Conservation (phyloP, 1,140 invertebrate genomes). For the Nautilus pompilius region DNA sequence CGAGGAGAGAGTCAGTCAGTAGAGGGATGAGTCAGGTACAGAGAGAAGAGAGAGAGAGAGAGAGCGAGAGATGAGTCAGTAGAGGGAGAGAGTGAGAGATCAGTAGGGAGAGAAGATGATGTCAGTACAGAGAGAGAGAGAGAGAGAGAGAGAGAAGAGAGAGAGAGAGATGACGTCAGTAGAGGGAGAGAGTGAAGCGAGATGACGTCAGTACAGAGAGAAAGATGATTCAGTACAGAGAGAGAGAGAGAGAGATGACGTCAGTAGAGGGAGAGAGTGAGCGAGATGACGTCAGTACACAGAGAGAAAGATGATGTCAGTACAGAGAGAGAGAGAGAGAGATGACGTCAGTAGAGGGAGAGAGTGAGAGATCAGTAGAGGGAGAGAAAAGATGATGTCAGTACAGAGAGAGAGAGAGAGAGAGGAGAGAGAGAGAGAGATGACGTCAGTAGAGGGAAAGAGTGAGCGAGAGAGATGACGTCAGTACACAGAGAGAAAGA, state of each 20-base stretch:
- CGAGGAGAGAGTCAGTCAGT: neutral
- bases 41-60: neutral
- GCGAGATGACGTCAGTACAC: neutral
- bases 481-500: neutral
- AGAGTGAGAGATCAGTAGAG: neutral
- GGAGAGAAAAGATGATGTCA: neutral
- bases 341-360: neutral
- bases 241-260: neutral
- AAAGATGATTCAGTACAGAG: neutral
- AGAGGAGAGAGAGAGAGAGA: neutral
- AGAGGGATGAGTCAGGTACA: neutral
- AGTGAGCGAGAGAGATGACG: neutral
- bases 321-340: neutral
- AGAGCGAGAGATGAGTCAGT: neutral
- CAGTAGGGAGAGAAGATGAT: neutral
- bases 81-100: neutral
- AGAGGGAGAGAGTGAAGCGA: neutral
- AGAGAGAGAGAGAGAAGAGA: constrained; percentile 1
- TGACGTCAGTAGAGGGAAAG: neutral
- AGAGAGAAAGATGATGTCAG: constrained; percentile 1
- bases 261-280: neutral
- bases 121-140: neutral
- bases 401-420: neutral
- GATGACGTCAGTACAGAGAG: neutral
- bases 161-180: neutral